These are phyloP conservation scores for Nycticorax nycticorax DNA, from an alignment of 2,113 vertebrate genomes.

Conservation along the genomic window DNA sequence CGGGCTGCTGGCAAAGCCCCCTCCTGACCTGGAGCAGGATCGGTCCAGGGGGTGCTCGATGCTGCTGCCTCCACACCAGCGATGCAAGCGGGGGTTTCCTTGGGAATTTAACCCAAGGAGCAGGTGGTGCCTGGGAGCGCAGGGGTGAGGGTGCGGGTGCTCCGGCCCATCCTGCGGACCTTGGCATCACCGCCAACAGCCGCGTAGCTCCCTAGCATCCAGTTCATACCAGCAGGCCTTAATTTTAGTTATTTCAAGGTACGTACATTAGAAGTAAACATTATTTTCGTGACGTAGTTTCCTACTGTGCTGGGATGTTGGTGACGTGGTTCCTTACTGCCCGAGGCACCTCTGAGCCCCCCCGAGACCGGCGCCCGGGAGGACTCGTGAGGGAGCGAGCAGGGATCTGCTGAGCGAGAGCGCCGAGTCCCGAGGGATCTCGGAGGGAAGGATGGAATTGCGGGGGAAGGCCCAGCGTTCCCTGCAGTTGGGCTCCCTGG, in stretches of 20 bases:
- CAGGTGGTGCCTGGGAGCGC: background rate
- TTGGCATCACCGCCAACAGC: background rate
- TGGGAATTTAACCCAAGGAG: background rate
- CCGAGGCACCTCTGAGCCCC: background rate
- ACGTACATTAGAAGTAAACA: accelerated
- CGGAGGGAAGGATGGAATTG: background rate
- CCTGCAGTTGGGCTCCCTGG: accelerated
- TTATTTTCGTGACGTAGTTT: background rate
- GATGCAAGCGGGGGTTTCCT: too few relatives aligned
- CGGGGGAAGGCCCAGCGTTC: accelerated
- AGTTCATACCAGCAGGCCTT: accelerated
- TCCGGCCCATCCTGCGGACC: background rate
- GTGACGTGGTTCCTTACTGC: accelerated
- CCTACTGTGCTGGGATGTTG: background rate
- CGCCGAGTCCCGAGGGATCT: background rate
- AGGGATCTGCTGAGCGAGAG: background rate
- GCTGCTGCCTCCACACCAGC: too few relatives aligned
- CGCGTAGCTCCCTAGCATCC: background rate
- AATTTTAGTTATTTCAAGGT: background rate
- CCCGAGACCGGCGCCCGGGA: accelerated
- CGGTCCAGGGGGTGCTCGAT: background rate
- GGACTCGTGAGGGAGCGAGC: accelerated
- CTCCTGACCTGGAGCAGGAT: background rate
- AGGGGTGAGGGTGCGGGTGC: background rate
- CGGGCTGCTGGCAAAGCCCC: background rate